Conservation (phyloP, 2,888 invertebrate genomes). For the Luperina testacea region DNA sequence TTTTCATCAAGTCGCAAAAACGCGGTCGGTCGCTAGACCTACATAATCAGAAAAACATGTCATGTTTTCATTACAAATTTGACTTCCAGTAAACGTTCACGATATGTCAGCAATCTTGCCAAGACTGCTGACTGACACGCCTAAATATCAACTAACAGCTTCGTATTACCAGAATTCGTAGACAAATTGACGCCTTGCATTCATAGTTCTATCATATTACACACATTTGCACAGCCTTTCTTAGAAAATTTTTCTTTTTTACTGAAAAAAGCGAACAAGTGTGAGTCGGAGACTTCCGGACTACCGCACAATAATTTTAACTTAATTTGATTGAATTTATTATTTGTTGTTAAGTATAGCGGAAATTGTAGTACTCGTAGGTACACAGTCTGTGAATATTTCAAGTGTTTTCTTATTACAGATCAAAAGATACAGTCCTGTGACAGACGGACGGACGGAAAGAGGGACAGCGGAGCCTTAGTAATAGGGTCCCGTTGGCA, state of each 20-base stretch:
- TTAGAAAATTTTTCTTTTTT: slow-evolving; percentile 11
- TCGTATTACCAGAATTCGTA: slow-evolving; percentile 23
- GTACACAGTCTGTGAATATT: too few relatives aligned
- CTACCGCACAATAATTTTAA: too few relatives aligned
- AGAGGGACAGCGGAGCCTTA: too few relatives aligned
- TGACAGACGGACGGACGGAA: too few relatives aligned
- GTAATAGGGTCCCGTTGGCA: too few relatives aligned
- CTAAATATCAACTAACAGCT: neutral
- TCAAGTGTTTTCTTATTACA: too few relatives aligned
- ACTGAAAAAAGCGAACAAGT: neutral
- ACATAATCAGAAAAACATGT: neutral
- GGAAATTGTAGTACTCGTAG: too few relatives aligned
- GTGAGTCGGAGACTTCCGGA: neutral
- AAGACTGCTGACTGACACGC: neutral
- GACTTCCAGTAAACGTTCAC: neutral
- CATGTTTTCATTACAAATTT: neutral
- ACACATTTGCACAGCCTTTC: slow-evolving; percentile 26
- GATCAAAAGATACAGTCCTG: too few relatives aligned
- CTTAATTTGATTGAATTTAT: too few relatives aligned
- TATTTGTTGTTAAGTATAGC: too few relatives aligned
- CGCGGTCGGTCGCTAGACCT: too few relatives aligned
- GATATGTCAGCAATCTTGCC: neutral
- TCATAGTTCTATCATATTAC: slow-evolving; percentile 27
- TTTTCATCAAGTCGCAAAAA: too few relatives aligned
- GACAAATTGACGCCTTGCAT: slow-evolving; percentile 39